Evolutionary conservation across 2,797 vertebrate species (phyloP).

Genomic region (Oreonectes daqikongensis): DNA sequence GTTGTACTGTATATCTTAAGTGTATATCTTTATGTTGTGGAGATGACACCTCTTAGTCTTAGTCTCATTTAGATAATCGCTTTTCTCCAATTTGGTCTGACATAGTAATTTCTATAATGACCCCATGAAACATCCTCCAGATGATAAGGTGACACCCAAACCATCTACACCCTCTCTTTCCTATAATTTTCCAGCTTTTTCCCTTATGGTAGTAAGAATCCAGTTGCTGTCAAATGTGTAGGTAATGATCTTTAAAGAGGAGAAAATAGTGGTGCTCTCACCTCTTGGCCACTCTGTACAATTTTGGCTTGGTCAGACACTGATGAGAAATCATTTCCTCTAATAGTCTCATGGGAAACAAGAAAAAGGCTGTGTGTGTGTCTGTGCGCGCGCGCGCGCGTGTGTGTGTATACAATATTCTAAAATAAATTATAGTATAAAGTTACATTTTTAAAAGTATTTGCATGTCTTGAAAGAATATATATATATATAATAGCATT

Average conservation of each 20-base stretch:
- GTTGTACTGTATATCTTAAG: background rate
- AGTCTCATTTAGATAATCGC: constrained; percentile 25
- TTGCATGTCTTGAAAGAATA: no score
- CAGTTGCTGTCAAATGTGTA: constrained; percentile 73
- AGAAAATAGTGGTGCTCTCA: constrained; percentile 64
- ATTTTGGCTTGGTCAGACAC: constrained; percentile 65
- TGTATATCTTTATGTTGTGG: constrained; percentile 7
- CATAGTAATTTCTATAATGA: constrained; percentile 36
- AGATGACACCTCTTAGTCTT: constrained; percentile 20
- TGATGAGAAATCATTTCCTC: constrained; percentile 72
- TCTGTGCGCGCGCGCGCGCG: no score
- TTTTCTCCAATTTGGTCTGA: constrained; percentile 13
- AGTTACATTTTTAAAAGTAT: no score
- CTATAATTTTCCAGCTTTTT: constrained; percentile 16
- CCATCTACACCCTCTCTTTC: constrained; percentile 21
- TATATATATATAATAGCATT: no score
- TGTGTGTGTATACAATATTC: background rate
- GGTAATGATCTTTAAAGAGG: constrained; percentile 71
- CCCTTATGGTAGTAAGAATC: constrained; percentile 59
- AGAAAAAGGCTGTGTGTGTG: background rate
- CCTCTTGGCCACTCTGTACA: constrained; percentile 70
- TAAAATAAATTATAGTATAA: no score
- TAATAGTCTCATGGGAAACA: constrained; percentile 61
- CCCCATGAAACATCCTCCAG: constrained; percentile 17
- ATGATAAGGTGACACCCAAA: constrained; percentile 28